Evolutionary conservation across 2,888 invertebrate species (phyloP), one percentile per base, ranked within the genome.

Genomic region (Latheticus oryzae): DNA sequence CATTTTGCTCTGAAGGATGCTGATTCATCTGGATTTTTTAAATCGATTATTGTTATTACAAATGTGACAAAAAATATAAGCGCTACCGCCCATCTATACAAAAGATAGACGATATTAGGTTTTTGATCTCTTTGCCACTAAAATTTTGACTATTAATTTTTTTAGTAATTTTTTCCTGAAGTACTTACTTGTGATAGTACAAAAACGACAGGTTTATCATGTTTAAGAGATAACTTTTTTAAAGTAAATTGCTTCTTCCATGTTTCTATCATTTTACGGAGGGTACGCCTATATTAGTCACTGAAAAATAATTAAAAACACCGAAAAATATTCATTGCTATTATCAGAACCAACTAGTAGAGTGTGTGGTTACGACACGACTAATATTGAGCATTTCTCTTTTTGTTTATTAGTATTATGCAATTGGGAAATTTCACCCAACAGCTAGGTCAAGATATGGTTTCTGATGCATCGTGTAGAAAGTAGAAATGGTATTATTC

Each of bases 71-170:
- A 63, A 58, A 85, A 78, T 37, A 82, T 77, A 16, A 84, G 61
- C 55, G 84, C 83, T 16, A 85, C 69, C 21, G 83, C 43, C 83
- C 85, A 85, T 68, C 87, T 84, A 73, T 82, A 77, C 3, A 71
- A 57, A 16, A 76, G 73, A 70, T 85, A 85, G 12, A 73, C 66
- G 12, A 78, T 72, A 47, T 80, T 79, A 1, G 85, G 83, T 40
- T 58, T 61, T 17, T 76, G 75, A 28, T 78, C 78, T n/a, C 72
- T 69, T 73, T 86, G 86, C 86, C 86, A 87, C 80, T 87, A 81
- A 64, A 83, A 64, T 38, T 16, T 19, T n/a, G 12, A 19, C 23
- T 23, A 51, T 60, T 35, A n/a, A n/a, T 51, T 47, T n/a, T n/a
- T n/a, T n/a, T n/a, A n/a, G 37, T 54, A 45, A 57, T 48, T 38